Base-by-base conservation (phyloP, 2,888 invertebrate genomes). In the Polyommatus iphigenia region DNA sequence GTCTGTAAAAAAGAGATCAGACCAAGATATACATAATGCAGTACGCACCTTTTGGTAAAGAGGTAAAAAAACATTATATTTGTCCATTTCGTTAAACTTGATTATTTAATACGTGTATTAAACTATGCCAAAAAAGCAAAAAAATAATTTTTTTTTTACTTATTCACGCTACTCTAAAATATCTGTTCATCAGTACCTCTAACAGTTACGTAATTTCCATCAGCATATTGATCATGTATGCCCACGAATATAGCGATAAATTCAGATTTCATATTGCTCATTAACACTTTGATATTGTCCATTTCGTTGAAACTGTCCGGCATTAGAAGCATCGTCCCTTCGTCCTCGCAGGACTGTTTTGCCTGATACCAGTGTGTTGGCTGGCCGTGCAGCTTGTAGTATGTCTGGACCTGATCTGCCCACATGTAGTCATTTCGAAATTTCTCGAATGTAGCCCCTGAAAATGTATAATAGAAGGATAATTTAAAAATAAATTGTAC, bases 351-450 rank as follows among this genome's bases (percentile, higher is more conserved):
- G 79, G 87, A 86, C 81, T 87, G 87, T 32, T 86, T 82, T 5
- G 88, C 89, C 80, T 86, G 84, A 24, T 85, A 82, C 89, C 88
- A 89, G 75, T 84, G 80, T 36, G 87, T 87, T 7, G 87, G 85
- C 78, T 87, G 80, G 76, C 88, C 88, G 79, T 89, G 87, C 1
- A 89, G 83, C 73, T 86, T 84, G 79, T 88, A 88, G 82, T 85
- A 89, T 2, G 87, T 87, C 80, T 85, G 81, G 71, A 85, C 87
- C n/a, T 84, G 78, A 57, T 86, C 84, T 5, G 88, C 87, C 86
- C 85, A 89, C 87, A 88, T 85, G 79, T 88, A 89, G 80, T 88
- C 89, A 83, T 84, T 80, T 75, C 88, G 86, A 81, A 86, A 89
- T 83, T 87, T 86, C 81, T 87, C 85, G 50, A 20, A 59, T 59